Evolutionary conservation across 2,797 vertebrate genomes (phyloP).

Genomic region (Arrhamphus sclerolepis): DNA sequence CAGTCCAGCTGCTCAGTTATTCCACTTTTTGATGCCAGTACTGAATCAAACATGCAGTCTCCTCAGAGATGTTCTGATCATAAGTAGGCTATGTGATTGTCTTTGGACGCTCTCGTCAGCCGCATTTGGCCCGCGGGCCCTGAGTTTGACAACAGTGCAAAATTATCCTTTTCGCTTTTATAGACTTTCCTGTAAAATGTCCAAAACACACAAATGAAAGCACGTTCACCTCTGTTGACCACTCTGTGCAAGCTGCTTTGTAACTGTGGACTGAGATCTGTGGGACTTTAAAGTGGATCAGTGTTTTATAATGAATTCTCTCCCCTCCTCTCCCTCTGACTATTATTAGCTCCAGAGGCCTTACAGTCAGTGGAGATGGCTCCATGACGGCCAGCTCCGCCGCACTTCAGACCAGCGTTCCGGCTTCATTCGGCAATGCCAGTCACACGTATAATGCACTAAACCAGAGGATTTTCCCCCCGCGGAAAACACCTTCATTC

Average conservation of each 20-base stretch:
- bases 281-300: conserved; percentile 67
- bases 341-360: conserved; percentile 77
- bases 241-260: conserved; percentile 12
- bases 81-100: too few species aligned
- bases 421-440: not conserved
- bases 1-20: too few species aligned
- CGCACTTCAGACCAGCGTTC: conserved; percentile 28
- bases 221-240: not conserved
- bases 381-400: conserved; percentile 53
- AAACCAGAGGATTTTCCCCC: conserved; percentile 17
- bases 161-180: not conserved
- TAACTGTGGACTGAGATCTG: conserved; percentile 50
- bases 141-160: too few species aligned
- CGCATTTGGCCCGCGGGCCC: too few species aligned
- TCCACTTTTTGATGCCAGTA: too few species aligned
- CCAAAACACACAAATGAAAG: not conserved
- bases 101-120: too few species aligned
- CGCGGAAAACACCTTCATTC: conserved; percentile 32
- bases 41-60: too few species aligned
- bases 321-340: conserved; percentile 34
- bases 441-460: not conserved
- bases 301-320: conserved; percentile 72
- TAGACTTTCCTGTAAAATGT: too few species aligned
- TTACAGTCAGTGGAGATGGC: conserved; percentile 60
- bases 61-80: too few species aligned